A percentile compares a stretch with the other conserved stretches of the same genome.
These are phyloP conservation scores for Peromyscus melanophrys DNA, from an alignment of 2,797 vertebrate species.

Conservation along the genomic window DNA sequence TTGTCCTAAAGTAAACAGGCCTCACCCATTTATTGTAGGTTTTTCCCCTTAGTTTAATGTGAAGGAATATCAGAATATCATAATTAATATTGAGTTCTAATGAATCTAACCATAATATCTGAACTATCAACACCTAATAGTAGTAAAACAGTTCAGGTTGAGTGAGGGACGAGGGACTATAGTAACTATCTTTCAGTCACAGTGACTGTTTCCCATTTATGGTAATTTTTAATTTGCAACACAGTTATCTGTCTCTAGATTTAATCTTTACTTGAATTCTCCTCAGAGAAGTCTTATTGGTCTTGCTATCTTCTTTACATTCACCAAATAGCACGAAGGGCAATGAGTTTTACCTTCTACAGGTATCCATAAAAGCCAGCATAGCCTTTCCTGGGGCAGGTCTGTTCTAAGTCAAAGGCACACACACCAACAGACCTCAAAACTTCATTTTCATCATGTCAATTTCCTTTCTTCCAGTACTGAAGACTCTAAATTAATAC, in stretches of 20 bases:
- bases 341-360: conserved; percentile 13
- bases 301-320: background rate
- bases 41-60: background rate
- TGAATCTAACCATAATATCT: background rate
- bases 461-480: background rate
- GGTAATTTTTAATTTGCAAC: background rate
- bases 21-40: background rate
- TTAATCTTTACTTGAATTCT: background rate
- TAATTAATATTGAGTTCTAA: conserved; percentile 43
- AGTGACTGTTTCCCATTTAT: background rate
- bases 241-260: background rate
- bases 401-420: background rate
- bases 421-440: background rate
- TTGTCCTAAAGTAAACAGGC: background rate
- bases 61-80: background rate
- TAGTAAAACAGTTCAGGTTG: background rate
- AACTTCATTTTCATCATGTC: background rate
- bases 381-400: background rate
- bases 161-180: background rate
- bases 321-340: background rate
- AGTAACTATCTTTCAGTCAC: background rate
- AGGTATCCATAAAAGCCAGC: background rate
- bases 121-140: background rate
- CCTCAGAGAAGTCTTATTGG: background rate
- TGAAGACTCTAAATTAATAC: background rate